A percentile compares a stretch with the other conserved stretches of the same genome.
phyloP scores from a whole-genome alignment of 1,140 invertebrate genomes.

The Ceratina calcarata region DNA sequence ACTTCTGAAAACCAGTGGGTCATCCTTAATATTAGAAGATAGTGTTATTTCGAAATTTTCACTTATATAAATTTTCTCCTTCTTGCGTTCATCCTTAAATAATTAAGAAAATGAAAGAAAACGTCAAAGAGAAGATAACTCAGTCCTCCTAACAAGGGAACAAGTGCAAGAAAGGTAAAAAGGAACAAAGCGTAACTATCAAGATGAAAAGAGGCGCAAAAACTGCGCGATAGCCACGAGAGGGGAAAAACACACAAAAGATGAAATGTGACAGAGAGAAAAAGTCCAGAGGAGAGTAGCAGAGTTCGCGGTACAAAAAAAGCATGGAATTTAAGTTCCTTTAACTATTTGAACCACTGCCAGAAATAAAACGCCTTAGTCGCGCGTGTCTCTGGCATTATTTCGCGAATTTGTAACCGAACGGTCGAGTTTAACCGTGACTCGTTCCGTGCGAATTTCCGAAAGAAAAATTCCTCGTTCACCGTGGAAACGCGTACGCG shows the following conservation, averaged over 20 bases:
- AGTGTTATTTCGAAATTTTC: too few relatives aligned
- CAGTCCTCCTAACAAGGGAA: too few relatives aligned
- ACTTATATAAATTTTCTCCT: too few relatives aligned
- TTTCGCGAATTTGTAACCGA: conserved; percentile 59
- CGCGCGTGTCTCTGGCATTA: conserved; percentile 46
- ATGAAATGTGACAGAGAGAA: not conserved
- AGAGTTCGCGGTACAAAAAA: conserved; percentile 48
- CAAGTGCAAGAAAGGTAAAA: conserved; percentile 9
- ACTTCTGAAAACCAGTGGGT: not conserved
- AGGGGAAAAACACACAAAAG: conserved; percentile 6
- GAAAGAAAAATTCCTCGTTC: not conserved
- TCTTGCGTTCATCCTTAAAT: too few relatives aligned
- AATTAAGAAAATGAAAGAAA: too few relatives aligned
- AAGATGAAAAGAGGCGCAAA: not conserved
- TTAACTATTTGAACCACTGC: conserved; percentile 72
- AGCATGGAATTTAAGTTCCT: conserved; percentile 69
- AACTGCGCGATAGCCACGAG: not conserved
- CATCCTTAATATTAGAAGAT: too few relatives aligned
- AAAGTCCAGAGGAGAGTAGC: not conserved
- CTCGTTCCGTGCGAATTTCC: not conserved
- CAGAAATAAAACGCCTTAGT: conserved; percentile 61
- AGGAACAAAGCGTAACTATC: not conserved
- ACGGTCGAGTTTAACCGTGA: conserved; percentile 4
- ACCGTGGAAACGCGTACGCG: not conserved
- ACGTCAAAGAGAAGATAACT: too few relatives aligned